Conservation (phyloP, 2,888 invertebrate genomes). For the Lagria hirta region DNA sequence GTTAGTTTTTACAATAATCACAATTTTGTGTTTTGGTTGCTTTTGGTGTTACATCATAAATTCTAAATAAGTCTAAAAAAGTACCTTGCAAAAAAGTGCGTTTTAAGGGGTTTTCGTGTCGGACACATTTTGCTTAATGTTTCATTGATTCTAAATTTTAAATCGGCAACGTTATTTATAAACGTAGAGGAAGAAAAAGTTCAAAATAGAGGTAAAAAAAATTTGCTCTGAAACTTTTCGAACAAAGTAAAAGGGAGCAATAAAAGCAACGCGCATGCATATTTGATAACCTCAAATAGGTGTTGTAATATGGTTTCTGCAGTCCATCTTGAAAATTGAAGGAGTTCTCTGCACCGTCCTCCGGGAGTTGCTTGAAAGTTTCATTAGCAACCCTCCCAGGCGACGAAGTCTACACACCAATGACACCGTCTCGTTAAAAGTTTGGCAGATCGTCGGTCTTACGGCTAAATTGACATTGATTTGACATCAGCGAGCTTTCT, state of each 20-base stretch:
- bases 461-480: constrained; percentile 33
- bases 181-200: too few species aligned
- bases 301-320: constrained; percentile 30
- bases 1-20: too few species aligned
- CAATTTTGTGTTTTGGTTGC: too few species aligned
- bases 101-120: too few species aligned
- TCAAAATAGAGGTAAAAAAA: too few species aligned
- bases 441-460: constrained; percentile 38
- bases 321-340: constrained; percentile 32
- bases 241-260: constrained; percentile 20
- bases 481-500: constrained; percentile 8
- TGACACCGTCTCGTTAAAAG: constrained; percentile 35
- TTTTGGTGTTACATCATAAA: too few species aligned
- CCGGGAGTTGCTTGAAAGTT: constrained; percentile 37
- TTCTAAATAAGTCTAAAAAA: too few species aligned
- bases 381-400: constrained; percentile 36
- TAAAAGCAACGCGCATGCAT: constrained; percentile 27
- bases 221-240: too few species aligned
- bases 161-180: too few species aligned
- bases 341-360: constrained; percentile 30
- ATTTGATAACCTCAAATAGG: constrained; percentile 33
- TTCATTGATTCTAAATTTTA: too few species aligned
- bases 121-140: too few species aligned
- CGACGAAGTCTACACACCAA: constrained; percentile 29
- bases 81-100: too few species aligned